phyloP scores from a whole-genome alignment of 2,113 vertebrate species.

The Microcebus tavaratra region DNA sequence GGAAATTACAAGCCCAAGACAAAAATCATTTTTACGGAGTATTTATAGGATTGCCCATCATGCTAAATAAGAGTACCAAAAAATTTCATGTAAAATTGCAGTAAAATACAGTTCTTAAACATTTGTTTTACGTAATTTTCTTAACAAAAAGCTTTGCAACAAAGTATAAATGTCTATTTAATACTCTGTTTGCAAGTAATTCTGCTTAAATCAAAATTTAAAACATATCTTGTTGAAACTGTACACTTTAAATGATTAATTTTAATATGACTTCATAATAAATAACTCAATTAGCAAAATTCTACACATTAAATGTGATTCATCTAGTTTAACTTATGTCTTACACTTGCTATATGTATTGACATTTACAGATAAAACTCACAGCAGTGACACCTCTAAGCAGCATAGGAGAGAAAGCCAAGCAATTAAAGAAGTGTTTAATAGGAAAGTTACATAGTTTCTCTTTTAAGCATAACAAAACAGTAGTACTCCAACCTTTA shows the following conservation, averaged over 20 bases:
- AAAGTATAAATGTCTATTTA: background rate
- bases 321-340: background rate
- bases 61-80: background rate
- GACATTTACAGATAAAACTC: conserved; percentile 21
- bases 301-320: conserved; percentile 40
- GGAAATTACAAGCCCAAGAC: conserved; percentile 42
- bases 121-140: conserved; percentile 43
- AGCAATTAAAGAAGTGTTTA: conserved; percentile 29
- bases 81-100: conserved; percentile 9
- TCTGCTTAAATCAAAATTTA: conserved; percentile 45
- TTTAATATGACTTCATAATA: background rate
- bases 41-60: background rate
- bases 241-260: background rate
- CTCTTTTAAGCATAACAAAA: conserved; percentile 36
- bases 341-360: background rate
- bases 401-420: background rate
- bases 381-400: background rate
- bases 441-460: background rate
- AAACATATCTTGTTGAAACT: background rate
- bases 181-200: conserved; percentile 1
- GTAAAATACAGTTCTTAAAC: conserved; percentile 9
- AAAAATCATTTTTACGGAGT: conserved; percentile 42
- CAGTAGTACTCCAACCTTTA: background rate
- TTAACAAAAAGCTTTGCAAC: background rate
- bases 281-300: conserved; percentile 33